Base-by-base conservation (phyloP, 1,140 invertebrate genomes). In the Lepidurus couesii region DNA sequence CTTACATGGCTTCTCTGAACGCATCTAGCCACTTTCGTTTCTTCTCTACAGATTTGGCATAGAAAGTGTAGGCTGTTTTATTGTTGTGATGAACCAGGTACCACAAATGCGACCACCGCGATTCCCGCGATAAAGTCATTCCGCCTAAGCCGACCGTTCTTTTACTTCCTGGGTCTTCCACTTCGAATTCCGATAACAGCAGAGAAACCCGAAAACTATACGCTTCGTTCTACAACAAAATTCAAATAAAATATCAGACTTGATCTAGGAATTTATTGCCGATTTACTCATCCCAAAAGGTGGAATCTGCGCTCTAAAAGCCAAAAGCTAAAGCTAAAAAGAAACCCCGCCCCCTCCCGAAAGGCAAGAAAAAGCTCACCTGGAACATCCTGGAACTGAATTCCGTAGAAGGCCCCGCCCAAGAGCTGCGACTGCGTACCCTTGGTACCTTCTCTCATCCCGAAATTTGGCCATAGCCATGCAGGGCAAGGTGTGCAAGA, bases 1-100 rank as follows among this genome's bases (percentile, higher is more conserved):
- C 92, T 91, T 85, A 95, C 93, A 97, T 90, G 65, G 96, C 96
- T 82, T 97, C 93, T 75, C 91, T 89, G 42, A 98, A 91, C 7
- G 95, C 94, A 83, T 95, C 94, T 21, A 97, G 92, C 95, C 96
- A 98, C 84, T 94, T 93, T 80, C 90, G 87, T 80, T 95, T 93
- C 79, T 92, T 89, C 53, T 96, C 95, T 80, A 95, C 93, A 9
- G 91, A 95, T 83, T 95, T 91, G 1, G 95, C 93, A 84, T 92
- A 95, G 82, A 98, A 89, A 8, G 96, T 97, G 84, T 93, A 97
- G 8, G 93, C 95, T 45, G 90, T 92, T 80, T 90, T 89, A 81
- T 92, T 91, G 81, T 92, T 90, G 81, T 93, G 91, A 80, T 94
- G 91, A 24, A 95, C 94, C 53, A 98, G 86, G 79, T 92, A 87